Percentiles rank a stretch among this genome's conserved stretches.
These are phyloP conservation scores for Rhabdornis inornatus DNA, from an alignment of 2,113 vertebrate genomes.

Conservation along the genomic window DNA sequence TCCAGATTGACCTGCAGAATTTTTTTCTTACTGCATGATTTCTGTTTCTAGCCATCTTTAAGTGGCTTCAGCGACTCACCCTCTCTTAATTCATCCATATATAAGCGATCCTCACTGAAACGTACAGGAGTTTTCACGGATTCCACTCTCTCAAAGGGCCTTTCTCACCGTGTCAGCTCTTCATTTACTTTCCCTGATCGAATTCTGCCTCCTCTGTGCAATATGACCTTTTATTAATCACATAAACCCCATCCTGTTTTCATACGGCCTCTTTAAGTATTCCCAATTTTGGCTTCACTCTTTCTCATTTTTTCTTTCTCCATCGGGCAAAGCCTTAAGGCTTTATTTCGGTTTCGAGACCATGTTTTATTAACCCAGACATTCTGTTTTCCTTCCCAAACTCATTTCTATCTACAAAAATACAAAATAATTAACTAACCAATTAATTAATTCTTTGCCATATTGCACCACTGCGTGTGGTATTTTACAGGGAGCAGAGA, in stretches of 20 bases:
- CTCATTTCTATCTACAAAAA: not conserved
- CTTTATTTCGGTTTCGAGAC: not conserved
- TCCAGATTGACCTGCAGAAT: not conserved
- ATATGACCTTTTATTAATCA: slow-evolving; percentile 29
- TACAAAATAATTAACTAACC: not conserved
- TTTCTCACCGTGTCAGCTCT: not conserved
- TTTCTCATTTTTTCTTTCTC: not conserved
- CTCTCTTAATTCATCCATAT: not conserved
- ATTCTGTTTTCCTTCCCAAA: not conserved
- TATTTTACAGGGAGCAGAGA: not conserved
- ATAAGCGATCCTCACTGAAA: not conserved
- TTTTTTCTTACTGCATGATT: not conserved
- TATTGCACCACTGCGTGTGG: not conserved
- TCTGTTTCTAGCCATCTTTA: not conserved
- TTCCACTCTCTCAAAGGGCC: not conserved
- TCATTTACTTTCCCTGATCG: not conserved
- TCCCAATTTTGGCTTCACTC: not conserved
- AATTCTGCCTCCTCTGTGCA: slow-evolving; percentile 30
- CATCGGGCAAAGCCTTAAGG: not conserved
- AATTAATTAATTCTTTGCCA: not conserved
- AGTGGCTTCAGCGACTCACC: accelerated
- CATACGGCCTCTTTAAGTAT: not conserved
- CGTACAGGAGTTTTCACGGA: not conserved
- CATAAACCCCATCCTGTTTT: not conserved
- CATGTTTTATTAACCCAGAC: not conserved